phyloP scores from a whole-genome alignment of 2,797 vertebrate species.

The Myioborus miniatus region DNA sequence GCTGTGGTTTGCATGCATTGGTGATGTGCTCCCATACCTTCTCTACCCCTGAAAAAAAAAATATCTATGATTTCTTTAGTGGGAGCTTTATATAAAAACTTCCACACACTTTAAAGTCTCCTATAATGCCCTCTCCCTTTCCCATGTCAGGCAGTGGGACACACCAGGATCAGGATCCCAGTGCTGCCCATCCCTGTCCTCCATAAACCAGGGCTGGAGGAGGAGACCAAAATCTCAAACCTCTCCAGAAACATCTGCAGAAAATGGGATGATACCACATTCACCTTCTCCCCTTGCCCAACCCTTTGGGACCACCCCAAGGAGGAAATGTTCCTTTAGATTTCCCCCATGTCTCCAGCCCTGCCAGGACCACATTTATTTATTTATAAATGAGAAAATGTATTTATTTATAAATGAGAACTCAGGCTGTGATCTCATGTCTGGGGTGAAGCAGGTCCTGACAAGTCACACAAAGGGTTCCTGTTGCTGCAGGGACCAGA shows the following conservation, averaged over 20 bases:
- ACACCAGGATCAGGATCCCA: not conserved
- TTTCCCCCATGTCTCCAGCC: not conserved
- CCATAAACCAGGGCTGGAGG: not conserved
- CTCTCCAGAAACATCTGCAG: not conserved
- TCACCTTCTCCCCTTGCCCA: not conserved
- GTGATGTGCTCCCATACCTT: not conserved
- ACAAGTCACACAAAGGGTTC: rapidly evolving
- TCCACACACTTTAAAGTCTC: not conserved
- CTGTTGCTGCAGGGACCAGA: not conserved
- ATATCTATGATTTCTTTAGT: not conserved
- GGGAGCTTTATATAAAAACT: not conserved
- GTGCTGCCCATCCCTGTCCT: not conserved
- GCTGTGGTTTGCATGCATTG: rapidly evolving
- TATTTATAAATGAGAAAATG: not conserved
- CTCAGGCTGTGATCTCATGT: not conserved
- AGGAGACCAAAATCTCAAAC: not conserved
- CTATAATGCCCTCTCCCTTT: not conserved
- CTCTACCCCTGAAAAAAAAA: not conserved
- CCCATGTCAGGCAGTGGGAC: not conserved
- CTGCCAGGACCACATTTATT: not conserved
- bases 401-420: not conserved
- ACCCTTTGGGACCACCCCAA: not conserved
- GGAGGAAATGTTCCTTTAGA: not conserved
- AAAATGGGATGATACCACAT: rapidly evolving
- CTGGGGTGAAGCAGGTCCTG: not conserved